These are phyloP conservation scores for Arctia plantaginis DNA, from an alignment of 2,888 invertebrate species.

Conservation along the genomic window DNA sequence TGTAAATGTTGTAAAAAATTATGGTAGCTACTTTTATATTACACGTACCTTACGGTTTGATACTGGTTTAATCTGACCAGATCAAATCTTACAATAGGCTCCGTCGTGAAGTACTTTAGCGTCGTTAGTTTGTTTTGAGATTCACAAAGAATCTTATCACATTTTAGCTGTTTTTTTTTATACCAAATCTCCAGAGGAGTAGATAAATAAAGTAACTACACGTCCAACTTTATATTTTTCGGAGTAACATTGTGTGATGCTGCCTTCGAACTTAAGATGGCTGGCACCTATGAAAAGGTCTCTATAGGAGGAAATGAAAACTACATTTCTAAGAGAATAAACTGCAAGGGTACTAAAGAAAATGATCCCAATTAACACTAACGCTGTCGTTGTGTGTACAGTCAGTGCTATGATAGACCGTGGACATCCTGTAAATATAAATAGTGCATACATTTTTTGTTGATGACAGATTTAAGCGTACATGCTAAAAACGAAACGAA, in stretches of 20 bases:
- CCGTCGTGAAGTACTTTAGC: slow-evolving; percentile 28
- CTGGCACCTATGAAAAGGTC: neutral
- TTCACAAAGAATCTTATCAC: neutral
- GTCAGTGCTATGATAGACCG: neutral
- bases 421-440: neutral
- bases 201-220: neutral
- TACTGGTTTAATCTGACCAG: slow-evolving; percentile 68
- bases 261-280: neutral
- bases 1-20: slow-evolving; percentile 81
- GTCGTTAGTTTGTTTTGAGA: slow-evolving; percentile 9
- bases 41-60: slow-evolving; percentile 67
- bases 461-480: neutral
- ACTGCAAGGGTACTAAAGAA: neutral
- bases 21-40: slow-evolving; percentile 77
- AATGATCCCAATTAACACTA: neutral
- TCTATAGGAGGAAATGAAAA: neutral
- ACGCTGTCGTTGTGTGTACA: neutral
- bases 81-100: slow-evolving; percentile 58
- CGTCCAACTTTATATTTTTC: neutral
- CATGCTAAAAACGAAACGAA: neutral
- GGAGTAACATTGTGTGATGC: neutral
- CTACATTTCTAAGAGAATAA: neutral
- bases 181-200: neutral
- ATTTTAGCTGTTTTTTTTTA: neutral
- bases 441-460: neutral